These are phyloP conservation scores for Cochlearius cochlearius DNA, from an alignment of 2,113 vertebrate species.

Conservation along the genomic window DNA sequence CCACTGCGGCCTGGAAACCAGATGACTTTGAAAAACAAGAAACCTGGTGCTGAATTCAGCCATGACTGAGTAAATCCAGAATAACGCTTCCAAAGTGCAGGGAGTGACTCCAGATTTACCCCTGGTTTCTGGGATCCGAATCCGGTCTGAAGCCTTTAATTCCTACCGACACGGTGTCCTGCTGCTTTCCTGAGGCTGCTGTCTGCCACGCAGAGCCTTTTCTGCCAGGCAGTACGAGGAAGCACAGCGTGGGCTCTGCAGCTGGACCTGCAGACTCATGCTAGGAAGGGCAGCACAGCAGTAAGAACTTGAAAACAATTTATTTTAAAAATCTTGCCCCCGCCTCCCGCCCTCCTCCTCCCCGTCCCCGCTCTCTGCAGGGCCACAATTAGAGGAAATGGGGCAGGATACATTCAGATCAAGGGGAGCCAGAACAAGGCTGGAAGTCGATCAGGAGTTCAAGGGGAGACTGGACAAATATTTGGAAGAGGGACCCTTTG, in stretches of 20 bases:
- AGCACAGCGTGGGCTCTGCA: conserved; percentile 8
- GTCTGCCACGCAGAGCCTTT: neutral
- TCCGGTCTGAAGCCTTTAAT: neutral
- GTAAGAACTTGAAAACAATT: neutral
- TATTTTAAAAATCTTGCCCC: neutral
- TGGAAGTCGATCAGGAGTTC: neutral
- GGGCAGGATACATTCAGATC: neutral
- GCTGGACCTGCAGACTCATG: neutral
- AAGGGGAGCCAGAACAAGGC: neutral
- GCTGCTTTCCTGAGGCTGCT: conserved; percentile 17
- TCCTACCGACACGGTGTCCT: neutral
- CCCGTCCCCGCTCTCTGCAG: neutral
- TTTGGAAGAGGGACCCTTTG: neutral
- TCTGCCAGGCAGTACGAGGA: neutral
- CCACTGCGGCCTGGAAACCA: conserved; percentile 6
- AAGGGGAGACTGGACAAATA: neutral
- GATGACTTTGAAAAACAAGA: conserved; percentile 5
- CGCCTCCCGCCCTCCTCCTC: fast-evolving
- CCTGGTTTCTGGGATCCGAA: neutral
- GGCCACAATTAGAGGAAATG: conserved; percentile 20
- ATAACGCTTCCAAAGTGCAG: neutral
- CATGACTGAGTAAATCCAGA: neutral
- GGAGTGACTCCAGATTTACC: neutral
- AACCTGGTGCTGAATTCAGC: neutral
- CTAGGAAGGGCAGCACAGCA: neutral